Base-by-base conservation (phyloP, 1,140 invertebrate genomes). In the Euglossa dilemma region DNA sequence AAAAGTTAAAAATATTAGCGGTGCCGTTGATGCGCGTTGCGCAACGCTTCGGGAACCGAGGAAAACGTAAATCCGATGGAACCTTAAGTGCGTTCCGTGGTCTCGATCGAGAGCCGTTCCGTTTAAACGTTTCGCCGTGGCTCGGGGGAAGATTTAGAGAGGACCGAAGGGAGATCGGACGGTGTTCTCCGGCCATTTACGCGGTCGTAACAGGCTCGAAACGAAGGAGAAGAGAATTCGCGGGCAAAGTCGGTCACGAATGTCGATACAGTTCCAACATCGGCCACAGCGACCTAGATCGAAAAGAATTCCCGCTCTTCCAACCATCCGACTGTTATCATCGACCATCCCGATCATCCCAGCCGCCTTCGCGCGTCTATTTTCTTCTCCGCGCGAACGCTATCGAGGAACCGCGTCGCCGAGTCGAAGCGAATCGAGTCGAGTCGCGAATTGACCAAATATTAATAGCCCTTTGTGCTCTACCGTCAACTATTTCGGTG, bases 1-100 rank as follows among this genome's bases (percentile, higher is more conserved):
- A 47, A 25, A 28, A 47, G 76, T 78, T 78, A 78, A 78, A 78
- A 78, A 78, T 78, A 78, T 78, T 57, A 28, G 36, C 54, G 16
- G n/a, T 25, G 63, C 67, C 63, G 12, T 7, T 66, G 57, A 25
- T 61, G 64, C 61, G 12, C 20, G n/a, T 67, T 54, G 61, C 59
- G 72, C n/a, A 61, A 75, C 47, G 16, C 23, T 20, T 36, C 23
- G 28, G n/a, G 25, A 75, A 57, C 12, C n/a, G 50, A 6, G 28
- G 52, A 57, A 57, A 57, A 69, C 43, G 20, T 57, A 23, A 56
- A 78, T 59, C 25, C 20, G 18, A 18, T 47, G 20, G 11, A 28
- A 45, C 6, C 25, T 28, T 52, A 71, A 71, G 25, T 6, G 20
- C 25, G 69, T 28, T 2, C 14, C 69, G 47, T 5, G 23, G 23